phyloP scores from a whole-genome alignment of 1,140 invertebrate species.

The Drosophila paulistorum region DNA sequence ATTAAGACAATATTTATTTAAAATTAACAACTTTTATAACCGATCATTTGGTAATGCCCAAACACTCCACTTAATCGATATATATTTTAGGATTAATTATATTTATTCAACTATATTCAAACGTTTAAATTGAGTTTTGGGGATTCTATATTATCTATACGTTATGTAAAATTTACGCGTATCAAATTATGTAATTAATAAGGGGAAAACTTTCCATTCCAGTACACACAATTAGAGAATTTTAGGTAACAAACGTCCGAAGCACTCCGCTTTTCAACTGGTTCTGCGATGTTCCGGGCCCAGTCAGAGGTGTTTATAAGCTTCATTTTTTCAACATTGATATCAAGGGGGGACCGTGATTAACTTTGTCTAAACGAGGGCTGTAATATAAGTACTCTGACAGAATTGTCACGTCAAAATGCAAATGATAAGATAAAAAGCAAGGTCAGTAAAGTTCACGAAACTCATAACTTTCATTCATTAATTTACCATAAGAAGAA shows the following conservation, averaged over 20 bases:
- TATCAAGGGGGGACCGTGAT: not conserved
- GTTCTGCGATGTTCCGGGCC: not conserved
- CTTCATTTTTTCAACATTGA: not conserved
- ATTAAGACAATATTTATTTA: not conserved
- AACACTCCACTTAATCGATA: not conserved
- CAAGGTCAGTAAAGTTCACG: too few relatives aligned
- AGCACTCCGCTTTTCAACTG: not conserved
- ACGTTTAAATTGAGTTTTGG: not conserved
- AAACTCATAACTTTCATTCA: not conserved
- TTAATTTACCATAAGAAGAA: not conserved
- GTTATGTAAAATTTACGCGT: not conserved
- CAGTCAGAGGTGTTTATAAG: not conserved
- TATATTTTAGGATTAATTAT: not conserved
- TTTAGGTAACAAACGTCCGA: not conserved
- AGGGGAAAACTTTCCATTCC: slow-evolving; percentile 10
- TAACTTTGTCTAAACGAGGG: not conserved
- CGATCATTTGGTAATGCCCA: not conserved
- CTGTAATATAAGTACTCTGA: slow-evolving; percentile 1
- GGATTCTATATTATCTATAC: not conserved
- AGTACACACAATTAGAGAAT: not conserved
- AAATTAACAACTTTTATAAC: not conserved
- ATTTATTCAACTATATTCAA: not conserved
- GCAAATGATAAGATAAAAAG: too few relatives aligned
- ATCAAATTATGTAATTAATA: not conserved
- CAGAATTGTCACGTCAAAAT: not conserved